phyloP scores from a whole-genome alignment of 1,140 invertebrate genomes.

The Phortica variegata region DNA sequence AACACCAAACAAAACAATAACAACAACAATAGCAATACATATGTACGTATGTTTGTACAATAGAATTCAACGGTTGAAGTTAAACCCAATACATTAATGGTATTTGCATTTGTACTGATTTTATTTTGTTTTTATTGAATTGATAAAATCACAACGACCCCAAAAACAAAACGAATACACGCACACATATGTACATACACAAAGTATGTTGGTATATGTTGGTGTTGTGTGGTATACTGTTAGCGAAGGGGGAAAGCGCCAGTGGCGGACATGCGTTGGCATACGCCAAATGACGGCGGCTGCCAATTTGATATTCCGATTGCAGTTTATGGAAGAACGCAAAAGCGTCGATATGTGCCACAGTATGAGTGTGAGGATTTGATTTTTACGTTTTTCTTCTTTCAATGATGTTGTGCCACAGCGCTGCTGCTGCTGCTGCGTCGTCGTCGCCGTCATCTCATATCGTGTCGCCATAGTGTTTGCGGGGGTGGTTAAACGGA shows the following conservation, averaged over 20 bases:
- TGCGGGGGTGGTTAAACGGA: neutral
- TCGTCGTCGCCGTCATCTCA: too few relatives aligned
- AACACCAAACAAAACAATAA: slow-evolving; percentile 12
- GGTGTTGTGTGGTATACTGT: slow-evolving; percentile 11
- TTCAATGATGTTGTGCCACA: too few relatives aligned
- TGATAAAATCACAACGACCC: slow-evolving; percentile 50
- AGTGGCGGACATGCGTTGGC: slow-evolving; percentile 20
- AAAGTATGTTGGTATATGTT: slow-evolving; percentile 8
- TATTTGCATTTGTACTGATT: slow-evolving; percentile 56
- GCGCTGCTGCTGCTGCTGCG: too few relatives aligned
- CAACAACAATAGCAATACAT: slow-evolving; percentile 36
- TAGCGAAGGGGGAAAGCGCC: too few relatives aligned
- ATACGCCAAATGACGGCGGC: slow-evolving; percentile 5
- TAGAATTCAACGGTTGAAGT: too few relatives aligned
- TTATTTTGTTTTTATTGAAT: slow-evolving; percentile 57
- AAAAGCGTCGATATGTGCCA: slow-evolving; percentile 6
- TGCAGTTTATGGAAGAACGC: slow-evolving; percentile 44
- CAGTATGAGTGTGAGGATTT: slow-evolving; percentile 17
- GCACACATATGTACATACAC: slow-evolving; percentile 5
- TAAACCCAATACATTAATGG: slow-evolving; percentile 56
- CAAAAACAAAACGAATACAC: slow-evolving; percentile 8
- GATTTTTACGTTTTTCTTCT: neutral
- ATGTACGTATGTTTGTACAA: slow-evolving; percentile 12
- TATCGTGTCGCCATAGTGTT: too few relatives aligned
- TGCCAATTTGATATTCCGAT: slow-evolving; percentile 54